Base-by-base conservation (phyloP, 2,888 invertebrate genomes). In the Andrena chrysosceles region DNA sequence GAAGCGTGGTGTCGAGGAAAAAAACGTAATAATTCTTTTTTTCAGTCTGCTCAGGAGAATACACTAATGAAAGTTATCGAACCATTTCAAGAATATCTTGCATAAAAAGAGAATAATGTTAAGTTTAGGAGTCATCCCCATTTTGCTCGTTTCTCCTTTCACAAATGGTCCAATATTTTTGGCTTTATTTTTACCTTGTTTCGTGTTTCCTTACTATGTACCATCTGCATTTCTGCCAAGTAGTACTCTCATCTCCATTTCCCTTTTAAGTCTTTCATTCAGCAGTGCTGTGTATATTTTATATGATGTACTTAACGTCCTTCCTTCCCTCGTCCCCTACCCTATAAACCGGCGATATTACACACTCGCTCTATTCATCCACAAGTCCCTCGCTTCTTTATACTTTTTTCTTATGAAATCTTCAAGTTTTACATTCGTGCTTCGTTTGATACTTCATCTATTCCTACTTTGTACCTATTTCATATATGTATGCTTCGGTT, bases 251-350 rank as follows among this genome's bases (percentile, higher is more conserved):
- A 52, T 52, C 20, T 52, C 20, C 20, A 52, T 52, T 52, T 52
- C 52, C 52, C 52, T 52, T 52, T 52, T 52, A 52, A 52, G 52
- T 52, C 52, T 52, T 8, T 52, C 52, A 52, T 52, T 52, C 52
- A 52, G 60, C 60, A 66, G 20, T 66, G 64, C 35, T 66, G 23
- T 66, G 64, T 62, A 62, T 52, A 52, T 52, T 52, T 52, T 52
- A 52, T 52, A 52, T 8, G 52, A 52, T 20, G 20, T 52, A 52
- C 52, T 52, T 52, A 52, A 52, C 52, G 20, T 52, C 52, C 20
- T 20, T 52, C n/a, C 20, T 20, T 52, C 52, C 52, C 52, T 8
- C 20, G 8, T 52, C 52, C 52, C 52, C n/a, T 52, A 8, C n/a
- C 52, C 52, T 52, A 52, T 52, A 52, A 52, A 52, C 52, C 52